Percentiles rank a stretch among this genome's conserved stretches.
These are phyloP conservation scores for Sarcophaga rosellei DNA, from an alignment of 2,888 invertebrate genomes.

Conservation along the genomic window DNA sequence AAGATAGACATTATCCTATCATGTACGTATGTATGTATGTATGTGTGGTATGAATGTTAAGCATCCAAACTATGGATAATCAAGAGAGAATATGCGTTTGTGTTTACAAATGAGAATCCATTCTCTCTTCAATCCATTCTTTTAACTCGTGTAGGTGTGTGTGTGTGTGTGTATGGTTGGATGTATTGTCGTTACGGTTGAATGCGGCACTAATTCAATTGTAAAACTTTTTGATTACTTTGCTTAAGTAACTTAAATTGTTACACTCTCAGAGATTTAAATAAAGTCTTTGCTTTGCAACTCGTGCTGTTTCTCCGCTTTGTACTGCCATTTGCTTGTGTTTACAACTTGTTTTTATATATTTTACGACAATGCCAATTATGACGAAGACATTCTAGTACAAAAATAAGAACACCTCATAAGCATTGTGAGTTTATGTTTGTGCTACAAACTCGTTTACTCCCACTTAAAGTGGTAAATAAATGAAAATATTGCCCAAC, in stretches of 20 bases:
- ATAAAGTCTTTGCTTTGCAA: background rate
- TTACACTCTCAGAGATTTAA: constrained; percentile 35
- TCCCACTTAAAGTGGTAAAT: too few relatives aligned
- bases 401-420: too few relatives aligned
- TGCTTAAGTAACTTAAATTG: constrained; percentile 44
- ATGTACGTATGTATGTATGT: background rate
- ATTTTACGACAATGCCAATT: too few relatives aligned
- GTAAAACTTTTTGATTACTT: constrained; percentile 44
- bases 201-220: constrained; percentile 34
- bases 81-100: background rate
- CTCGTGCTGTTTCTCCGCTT: too few relatives aligned
- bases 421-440: too few relatives aligned
- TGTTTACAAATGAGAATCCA: too few relatives aligned
- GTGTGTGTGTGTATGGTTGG: background rate
- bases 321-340: too few relatives aligned
- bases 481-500: too few relatives aligned
- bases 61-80: background rate
- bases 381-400: too few relatives aligned
- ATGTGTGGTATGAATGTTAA: constrained; percentile 3
- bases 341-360: too few relatives aligned
- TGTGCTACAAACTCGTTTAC: too few relatives aligned
- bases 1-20: too few relatives aligned
- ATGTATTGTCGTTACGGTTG: background rate
- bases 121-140: constrained; percentile 1
- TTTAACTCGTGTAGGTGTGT: constrained; percentile 12